Evolutionary conservation across 2,797 vertebrate genomes (phyloP).

Genomic region (Hippoglossus hippoglossus): DNA sequence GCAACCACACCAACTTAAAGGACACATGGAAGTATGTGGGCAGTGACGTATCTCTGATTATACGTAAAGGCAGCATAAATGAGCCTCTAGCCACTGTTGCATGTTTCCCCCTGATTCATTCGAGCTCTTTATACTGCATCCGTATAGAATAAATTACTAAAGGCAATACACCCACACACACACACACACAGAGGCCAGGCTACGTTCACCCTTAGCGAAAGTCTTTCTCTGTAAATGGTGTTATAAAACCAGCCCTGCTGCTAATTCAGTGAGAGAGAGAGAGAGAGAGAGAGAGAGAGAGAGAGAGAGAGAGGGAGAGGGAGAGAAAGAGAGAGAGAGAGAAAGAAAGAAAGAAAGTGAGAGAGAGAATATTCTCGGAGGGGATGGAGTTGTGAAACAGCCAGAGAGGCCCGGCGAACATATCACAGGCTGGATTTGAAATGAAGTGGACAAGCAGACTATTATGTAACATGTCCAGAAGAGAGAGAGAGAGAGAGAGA

Average conservation of each 20-base stretch:
- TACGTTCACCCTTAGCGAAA: slow-evolving; percentile 21
- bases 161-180: slow-evolving; percentile 27
- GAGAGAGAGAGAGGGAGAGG: slow-evolving; percentile 49
- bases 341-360: slow-evolving; percentile 50
- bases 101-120: slow-evolving; percentile 2
- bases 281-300: slow-evolving; percentile 43
- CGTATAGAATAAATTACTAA: slow-evolving; percentile 22
- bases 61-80: no score
- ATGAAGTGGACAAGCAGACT: slow-evolving; percentile 79
- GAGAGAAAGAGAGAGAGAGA: slow-evolving; percentile 44
- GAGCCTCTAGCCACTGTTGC: background rate
- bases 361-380: slow-evolving; percentile 66
- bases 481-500: slow-evolving; percentile 52
- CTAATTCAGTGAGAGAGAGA: slow-evolving; percentile 60
- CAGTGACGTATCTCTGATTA: no score
- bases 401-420: slow-evolving; percentile 66
- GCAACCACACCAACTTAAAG: no score
- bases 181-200: background rate
- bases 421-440: slow-evolving; percentile 79
- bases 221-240: slow-evolving; percentile 52
- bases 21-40: no score
- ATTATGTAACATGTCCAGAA: slow-evolving; percentile 80
- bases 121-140: slow-evolving; percentile 1
- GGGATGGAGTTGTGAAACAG: slow-evolving; percentile 70
- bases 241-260: slow-evolving; percentile 72